Conservation (phyloP, 2,113 vertebrate species). For the Harpagus bidentatus region DNA sequence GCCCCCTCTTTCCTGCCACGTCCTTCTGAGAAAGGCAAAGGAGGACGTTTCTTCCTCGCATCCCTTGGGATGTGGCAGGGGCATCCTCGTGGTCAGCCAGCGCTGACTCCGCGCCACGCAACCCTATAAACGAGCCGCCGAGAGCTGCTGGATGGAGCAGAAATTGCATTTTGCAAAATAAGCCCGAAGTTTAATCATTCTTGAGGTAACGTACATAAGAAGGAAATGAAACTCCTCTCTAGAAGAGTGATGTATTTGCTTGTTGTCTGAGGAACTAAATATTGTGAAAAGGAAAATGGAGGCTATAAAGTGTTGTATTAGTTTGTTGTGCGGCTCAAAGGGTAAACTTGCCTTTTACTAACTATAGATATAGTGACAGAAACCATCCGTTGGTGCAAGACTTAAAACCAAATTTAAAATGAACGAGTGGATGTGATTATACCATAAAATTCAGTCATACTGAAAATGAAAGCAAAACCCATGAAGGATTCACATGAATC, state of each 20-base stretch:
- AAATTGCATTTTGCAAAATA: background rate
- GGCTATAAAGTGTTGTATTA: background rate
- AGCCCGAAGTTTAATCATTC: background rate
- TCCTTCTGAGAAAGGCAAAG: background rate
- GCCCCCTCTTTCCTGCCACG: background rate
- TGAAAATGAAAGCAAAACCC: conserved; percentile 11
- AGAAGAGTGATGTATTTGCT: background rate
- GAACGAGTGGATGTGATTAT: background rate
- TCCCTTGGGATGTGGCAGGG: background rate
- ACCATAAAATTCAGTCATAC: background rate
- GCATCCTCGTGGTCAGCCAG: fast-evolving
- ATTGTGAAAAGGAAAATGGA: background rate
- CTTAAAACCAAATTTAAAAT: background rate
- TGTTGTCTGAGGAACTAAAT: background rate
- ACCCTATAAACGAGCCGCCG: background rate
- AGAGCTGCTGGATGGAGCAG: background rate
- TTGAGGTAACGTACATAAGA: background rate
- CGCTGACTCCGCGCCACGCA: background rate
- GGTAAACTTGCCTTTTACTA: background rate
- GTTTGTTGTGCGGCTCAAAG: background rate
- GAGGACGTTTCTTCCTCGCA: background rate
- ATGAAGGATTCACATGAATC: background rate
- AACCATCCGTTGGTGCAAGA: background rate
- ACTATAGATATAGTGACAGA: background rate
- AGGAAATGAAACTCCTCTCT: background rate